Evolutionary conservation across 2,797 vertebrate species (phyloP), one percentile per base, ranked within the genome.

Genomic region (Jordanella pulchra): DNA sequence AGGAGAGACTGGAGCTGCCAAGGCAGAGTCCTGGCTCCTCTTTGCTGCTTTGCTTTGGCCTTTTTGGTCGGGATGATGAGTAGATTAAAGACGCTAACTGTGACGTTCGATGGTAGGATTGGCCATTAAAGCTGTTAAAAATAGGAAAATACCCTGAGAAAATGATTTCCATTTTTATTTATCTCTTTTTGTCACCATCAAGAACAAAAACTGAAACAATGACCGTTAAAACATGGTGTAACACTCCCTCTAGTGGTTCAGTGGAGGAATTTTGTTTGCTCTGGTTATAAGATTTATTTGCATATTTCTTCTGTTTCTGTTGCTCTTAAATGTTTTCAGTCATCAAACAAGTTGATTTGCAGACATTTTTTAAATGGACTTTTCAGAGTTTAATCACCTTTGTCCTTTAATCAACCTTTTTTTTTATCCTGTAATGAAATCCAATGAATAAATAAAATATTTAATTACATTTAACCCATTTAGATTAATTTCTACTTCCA

Each of bases 191-290:
- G 66, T 85, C 66, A 64, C 25, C 39, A 30, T 67, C 65, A 65
- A 45, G 18, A 35, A 35, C n/a, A 30, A 58, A 69, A 44, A 7
- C 1, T 69, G 11, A 58, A 58, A 61, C 51, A 53, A 61, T 17
- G 5, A 39, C 60, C 65, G 64, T 77, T 25, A n/a, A 81, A 79
- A n/a, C 14, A 5, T 67, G 78, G 81, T 7, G 0, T 51, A 63
- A 28, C 0, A 15, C 86, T 72, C 88, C 88, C 85, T 83, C 89
- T 90, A 84, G 84, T 90, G 90, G 87, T 60, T 69, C n/a, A 55
- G 67, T 17, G 45, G 65, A 44, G n/a, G 35, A 12, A 4, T 45
- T 72, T 74, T 65, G 11, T 39, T 58, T 60, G 67, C 35, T 1
- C 7, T 35, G 35, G 7, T 35, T 35, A 4, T 35, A 35, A 35